phyloP scores from a whole-genome alignment of 2,113 vertebrate genomes.

The Meleagris gallopavo region DNA sequence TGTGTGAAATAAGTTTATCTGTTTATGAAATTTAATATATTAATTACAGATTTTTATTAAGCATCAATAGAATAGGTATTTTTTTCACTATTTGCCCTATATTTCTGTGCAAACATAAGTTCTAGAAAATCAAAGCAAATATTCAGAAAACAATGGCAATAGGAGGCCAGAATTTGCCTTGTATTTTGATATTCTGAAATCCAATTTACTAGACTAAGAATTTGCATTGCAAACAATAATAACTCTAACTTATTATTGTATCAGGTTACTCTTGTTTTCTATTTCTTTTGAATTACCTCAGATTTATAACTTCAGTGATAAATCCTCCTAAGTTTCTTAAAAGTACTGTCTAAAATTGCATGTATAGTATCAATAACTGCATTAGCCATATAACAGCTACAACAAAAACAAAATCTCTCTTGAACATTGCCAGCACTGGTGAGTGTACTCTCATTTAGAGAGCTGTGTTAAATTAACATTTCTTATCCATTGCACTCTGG shows the following conservation, averaged over 20 bases:
- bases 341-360: not conserved
- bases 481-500: not conserved
- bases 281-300: conserved; percentile 28
- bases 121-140: not conserved
- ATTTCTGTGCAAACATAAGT: not conserved
- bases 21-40: not conserved
- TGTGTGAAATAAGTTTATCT: not conserved
- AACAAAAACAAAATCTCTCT: not conserved
- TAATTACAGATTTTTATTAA: not conserved
- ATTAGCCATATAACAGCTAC: not conserved
- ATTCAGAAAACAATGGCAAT: not conserved
- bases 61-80: not conserved
- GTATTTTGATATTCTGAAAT: not conserved
- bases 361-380: not conserved
- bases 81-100: not conserved
- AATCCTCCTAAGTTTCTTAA: conserved; percentile 19
- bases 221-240: not conserved
- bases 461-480: not conserved
- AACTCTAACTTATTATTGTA: not conserved
- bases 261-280: conserved; percentile 3
- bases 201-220: not conserved
- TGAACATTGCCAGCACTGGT: not conserved
- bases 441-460: not conserved
- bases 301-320: not conserved
- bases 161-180: not conserved